phyloP scores from a whole-genome alignment of 2,113 vertebrate genomes.

The Anguilla rostrata region DNA sequence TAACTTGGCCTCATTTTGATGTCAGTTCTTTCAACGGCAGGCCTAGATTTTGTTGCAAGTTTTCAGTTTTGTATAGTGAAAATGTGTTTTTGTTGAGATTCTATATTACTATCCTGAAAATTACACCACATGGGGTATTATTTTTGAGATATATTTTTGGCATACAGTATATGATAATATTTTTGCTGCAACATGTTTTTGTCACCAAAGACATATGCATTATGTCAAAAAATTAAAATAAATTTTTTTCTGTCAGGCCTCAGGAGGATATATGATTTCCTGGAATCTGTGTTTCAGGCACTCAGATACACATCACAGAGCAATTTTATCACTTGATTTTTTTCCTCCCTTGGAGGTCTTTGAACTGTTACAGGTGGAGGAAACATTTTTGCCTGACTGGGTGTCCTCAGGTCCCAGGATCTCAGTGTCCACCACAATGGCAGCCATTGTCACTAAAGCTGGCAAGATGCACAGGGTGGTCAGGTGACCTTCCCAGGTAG shows the following conservation, averaged over 20 bases:
- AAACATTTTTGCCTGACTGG: background rate
- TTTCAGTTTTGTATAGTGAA: too few relatives aligned
- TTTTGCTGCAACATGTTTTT: too few relatives aligned
- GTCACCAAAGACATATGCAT: too few relatives aligned
- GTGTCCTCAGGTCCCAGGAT: background rate
- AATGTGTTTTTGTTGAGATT: too few relatives aligned
- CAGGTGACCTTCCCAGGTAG: background rate
- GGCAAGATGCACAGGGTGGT: background rate
- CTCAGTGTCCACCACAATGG: constrained; percentile 1
- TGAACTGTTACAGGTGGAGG: background rate
- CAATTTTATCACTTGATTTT: background rate
- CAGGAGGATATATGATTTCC: background rate
- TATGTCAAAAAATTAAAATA: too few relatives aligned
- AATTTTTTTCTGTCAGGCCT: background rate
- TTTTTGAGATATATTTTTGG: too few relatives aligned
- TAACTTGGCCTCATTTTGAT: too few relatives aligned
- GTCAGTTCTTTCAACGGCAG: too few relatives aligned
- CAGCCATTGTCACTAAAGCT: background rate
- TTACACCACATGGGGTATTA: too few relatives aligned
- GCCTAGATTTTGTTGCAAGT: too few relatives aligned
- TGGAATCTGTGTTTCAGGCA: background rate
- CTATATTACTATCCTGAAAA: too few relatives aligned
- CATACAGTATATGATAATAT: too few relatives aligned
- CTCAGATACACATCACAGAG: background rate
- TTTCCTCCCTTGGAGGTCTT: background rate